These are phyloP conservation scores for Drosophila maculinotata DNA, from an alignment of 2,888 invertebrate genomes.

Conservation along the genomic window DNA sequence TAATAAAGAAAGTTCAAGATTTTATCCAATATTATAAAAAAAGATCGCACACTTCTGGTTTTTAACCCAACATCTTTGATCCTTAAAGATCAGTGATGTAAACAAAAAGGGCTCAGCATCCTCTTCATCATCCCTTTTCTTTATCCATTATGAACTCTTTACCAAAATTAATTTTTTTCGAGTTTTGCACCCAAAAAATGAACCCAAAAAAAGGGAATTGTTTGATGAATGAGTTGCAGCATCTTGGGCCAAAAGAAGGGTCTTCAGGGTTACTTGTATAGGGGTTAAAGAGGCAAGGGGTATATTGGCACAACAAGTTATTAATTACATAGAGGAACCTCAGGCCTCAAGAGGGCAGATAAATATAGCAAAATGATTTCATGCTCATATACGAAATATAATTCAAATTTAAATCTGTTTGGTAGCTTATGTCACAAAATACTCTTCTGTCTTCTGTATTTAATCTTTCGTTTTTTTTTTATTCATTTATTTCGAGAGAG, in stretches of 20 bases:
- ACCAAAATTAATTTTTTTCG: conserved; percentile 52
- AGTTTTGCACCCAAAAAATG: conserved; percentile 53
- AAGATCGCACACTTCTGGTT: conserved; percentile 52
- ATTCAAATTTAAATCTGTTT: conserved; percentile 47
- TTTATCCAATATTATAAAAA: conserved; percentile 39
- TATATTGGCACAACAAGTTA: conserved; percentile 77
- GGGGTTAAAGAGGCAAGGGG: conserved; percentile 51
- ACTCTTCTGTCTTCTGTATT: conserved; percentile 13
- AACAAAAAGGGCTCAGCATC: conserved; percentile 32
- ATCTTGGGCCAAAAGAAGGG: conserved; percentile 46
- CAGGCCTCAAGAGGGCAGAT: conserved; percentile 23
- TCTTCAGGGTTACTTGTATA: conserved; percentile 17
- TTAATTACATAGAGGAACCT: conserved; percentile 55
- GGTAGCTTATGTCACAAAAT: conserved; percentile 61
- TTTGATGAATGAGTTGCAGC: conserved; percentile 52
- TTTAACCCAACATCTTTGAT: conserved; percentile 67
- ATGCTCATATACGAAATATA: conserved; percentile 16
- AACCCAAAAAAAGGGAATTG: conserved; percentile 17
- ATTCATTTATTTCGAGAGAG: conserved; percentile 15
- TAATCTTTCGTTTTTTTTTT: conserved; percentile 19
- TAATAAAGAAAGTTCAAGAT: conserved; percentile 74
- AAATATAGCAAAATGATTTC: conserved; percentile 59
- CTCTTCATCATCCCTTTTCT: conserved; percentile 45
- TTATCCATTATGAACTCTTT: conserved; percentile 63
- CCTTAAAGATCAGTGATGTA: conserved; percentile 36